Percentiles rank a stretch among this genome's conserved stretches.
phyloP scores from a whole-genome alignment of 1,140 invertebrate species.

The Myzus persicae region DNA sequence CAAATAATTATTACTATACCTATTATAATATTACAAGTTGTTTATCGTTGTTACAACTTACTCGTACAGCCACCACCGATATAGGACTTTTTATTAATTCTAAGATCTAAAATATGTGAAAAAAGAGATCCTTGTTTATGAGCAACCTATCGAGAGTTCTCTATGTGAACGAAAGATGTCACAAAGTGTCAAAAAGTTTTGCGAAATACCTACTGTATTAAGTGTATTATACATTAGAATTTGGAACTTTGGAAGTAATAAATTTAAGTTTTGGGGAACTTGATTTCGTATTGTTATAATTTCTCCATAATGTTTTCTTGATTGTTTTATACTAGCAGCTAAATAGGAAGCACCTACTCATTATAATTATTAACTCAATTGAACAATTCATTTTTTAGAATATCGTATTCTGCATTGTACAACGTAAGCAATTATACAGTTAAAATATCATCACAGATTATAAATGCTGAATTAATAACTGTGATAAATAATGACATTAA shows the following conservation, averaged over 20 bases:
- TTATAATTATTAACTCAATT: background rate
- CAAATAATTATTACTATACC: background rate
- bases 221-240: background rate
- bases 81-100: background rate
- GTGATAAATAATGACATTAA: constrained; percentile 13
- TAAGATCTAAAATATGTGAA: background rate
- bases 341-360: background rate
- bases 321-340: background rate
- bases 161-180: too few relatives aligned
- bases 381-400: constrained; percentile 25
- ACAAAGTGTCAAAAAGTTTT: background rate
- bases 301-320: background rate
- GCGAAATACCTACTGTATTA: background rate
- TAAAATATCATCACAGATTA: background rate
- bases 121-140: background rate
- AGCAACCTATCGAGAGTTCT: background rate
- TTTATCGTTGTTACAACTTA: background rate
- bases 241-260: too few relatives aligned
- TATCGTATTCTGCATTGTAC: constrained; percentile 25
- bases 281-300: background rate
- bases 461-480: background rate
- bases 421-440: constrained; percentile 36
- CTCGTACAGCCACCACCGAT: background rate
- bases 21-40: background rate
- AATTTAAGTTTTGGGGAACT: background rate